Conservation (phyloP, 1,140 invertebrate genomes). For the Bombus affinis region DNA sequence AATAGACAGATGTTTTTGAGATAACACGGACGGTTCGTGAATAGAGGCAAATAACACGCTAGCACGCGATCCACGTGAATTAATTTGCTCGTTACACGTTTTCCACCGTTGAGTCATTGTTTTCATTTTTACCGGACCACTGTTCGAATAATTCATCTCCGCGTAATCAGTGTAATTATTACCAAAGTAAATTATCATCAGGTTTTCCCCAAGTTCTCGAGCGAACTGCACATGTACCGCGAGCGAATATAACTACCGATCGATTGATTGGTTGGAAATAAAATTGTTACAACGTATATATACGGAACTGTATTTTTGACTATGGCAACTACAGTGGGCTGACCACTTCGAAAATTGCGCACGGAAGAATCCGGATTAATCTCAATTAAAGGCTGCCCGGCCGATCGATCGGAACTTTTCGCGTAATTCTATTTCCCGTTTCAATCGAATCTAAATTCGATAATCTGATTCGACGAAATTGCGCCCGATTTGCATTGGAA, state of each 20-base stretch:
- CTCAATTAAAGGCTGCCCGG: constrained; percentile 17
- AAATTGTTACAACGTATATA: constrained; percentile 3
- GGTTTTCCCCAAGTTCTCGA: not conserved
- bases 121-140: constrained; percentile 11
- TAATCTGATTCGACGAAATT: constrained; percentile 48
- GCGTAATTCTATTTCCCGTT: constrained; percentile 25
- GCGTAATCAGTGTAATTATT: constrained; percentile 34
- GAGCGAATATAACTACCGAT: not conserved
- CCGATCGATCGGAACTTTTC: constrained; percentile 12
- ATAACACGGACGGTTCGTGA: not conserved
- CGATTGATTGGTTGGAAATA: constrained; percentile 19
- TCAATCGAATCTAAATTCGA: constrained; percentile 44
- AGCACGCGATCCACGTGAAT: constrained; percentile 17
- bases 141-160: not conserved
- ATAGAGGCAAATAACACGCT: constrained; percentile 12
- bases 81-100: not conserved
- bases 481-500: constrained; percentile 38
- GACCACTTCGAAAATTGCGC: not conserved
- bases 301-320: not conserved
- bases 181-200: constrained; percentile 15
- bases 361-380: constrained; percentile 23
- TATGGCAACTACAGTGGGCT: too few relatives aligned
- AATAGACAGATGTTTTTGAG: constrained; percentile 28
- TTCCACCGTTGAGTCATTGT: not conserved
- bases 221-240: too few relatives aligned